Evolutionary conservation across 2,797 vertebrate species (phyloP).

Genomic region (Adrianichthys oophorus): DNA sequence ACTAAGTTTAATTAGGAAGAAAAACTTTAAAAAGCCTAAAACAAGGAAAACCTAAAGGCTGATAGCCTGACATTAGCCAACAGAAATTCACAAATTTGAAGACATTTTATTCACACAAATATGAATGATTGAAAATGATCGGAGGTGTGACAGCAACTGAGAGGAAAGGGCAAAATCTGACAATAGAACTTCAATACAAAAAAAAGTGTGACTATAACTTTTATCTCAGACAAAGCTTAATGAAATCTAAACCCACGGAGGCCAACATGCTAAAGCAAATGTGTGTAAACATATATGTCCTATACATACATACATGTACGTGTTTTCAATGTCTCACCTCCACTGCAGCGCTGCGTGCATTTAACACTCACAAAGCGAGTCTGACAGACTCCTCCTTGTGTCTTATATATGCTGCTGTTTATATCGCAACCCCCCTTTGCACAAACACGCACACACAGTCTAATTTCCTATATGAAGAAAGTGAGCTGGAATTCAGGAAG

Average conservation of each 20-base stretch:
- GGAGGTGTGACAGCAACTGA: too few species aligned
- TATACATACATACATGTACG: not conserved
- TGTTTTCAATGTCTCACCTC: not conserved
- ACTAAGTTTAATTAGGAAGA: too few species aligned
- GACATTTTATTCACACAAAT: too few species aligned
- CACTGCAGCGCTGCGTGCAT: not conserved
- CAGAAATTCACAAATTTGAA: too few species aligned
- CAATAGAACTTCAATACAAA: too few species aligned
- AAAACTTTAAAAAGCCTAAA: too few species aligned
- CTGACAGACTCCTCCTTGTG: constrained; percentile 7
- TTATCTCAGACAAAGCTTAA: not conserved
- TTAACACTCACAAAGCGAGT: constrained; percentile 35
- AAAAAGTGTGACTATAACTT: too few species aligned
- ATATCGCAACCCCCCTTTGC: constrained; percentile 39
- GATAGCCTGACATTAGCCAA: too few species aligned
- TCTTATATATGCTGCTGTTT: constrained; percentile 65
- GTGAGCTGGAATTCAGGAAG: constrained; percentile 62
- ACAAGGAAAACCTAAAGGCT: too few species aligned
- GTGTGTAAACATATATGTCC: not conserved
- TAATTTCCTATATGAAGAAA: constrained; percentile 64
- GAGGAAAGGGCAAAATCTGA: too few species aligned
- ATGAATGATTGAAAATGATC: too few species aligned
- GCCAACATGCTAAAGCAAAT: not conserved
- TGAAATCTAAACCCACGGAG: not conserved
- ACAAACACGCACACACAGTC: constrained; percentile 12